Evolutionary conservation across 2,113 vertebrate species (phyloP), one percentile per base, ranked within the genome.

Genomic region (Sander lucioperca): DNA sequence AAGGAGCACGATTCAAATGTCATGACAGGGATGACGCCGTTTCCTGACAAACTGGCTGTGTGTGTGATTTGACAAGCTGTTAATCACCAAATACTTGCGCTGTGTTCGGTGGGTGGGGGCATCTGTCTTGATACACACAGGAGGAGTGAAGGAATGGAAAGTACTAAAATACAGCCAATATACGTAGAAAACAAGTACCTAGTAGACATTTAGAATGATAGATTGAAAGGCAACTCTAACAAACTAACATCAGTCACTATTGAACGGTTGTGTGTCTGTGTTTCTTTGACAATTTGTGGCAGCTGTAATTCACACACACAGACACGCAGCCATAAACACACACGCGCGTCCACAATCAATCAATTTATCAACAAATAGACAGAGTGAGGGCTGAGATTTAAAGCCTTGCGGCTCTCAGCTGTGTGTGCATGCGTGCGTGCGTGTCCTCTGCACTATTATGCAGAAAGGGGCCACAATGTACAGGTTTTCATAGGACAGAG

Each of bases 321-420:
- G 36, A 79, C 27, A 39, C 30, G 25, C 23, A 59, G 15, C 25
- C 25, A 47, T 18, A 54, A 61, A 59, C 67, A 63, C 63, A 58
- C 61, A 47, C n/a, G 39, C 61, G 61, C 23, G 67, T 57, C 65
- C 62, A 51, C 56, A 25, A 91, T 92, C 90, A 90, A 90, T 94
- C 83, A 90, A 91, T 88, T 78, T 67, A 88, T 91, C 87, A 85
- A 86, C 90, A 87, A 87, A 89, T 81, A 85, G 75, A 84, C 85
- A 90, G 74, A 89, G 81, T 54, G 86, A 87, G 76, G 70, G 74
- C 83, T 90, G 92, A 92, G 87, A 91, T 91, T 93, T 92, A 89
- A 83, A 86, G 80, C 83, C 81, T 80, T 67, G 86, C 69, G 75
- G 87, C 73, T 89, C 80, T 56, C 27, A 50, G 77, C 57, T 33